Evolutionary conservation across 2,113 vertebrate genomes (phyloP).

Genomic region (Phylloscopus trochiloides): DNA sequence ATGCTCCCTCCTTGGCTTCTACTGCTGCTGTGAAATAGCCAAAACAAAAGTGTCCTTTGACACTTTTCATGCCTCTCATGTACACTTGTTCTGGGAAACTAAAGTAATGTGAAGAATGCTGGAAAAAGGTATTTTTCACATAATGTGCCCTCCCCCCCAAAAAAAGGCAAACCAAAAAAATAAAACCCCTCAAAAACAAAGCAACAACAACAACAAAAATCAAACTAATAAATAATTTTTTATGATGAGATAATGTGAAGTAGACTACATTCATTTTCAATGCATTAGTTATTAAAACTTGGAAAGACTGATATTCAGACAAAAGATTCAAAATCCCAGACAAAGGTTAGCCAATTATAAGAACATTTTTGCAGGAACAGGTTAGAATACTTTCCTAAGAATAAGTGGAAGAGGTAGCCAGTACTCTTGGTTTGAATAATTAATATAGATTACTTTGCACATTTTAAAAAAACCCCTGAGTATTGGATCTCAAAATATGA

Average conservation of each 20-base stretch:
- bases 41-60: neutral
- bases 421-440: neutral
- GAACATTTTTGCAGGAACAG: neutral
- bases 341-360: neutral
- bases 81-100: neutral
- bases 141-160: accelerated
- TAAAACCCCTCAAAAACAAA: neutral
- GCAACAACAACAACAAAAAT: neutral
- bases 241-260: neutral
- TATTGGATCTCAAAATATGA: neutral
- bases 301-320: neutral
- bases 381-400: neutral
- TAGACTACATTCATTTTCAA: neutral
- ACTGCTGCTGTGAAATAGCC: neutral
- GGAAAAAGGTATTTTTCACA: neutral
- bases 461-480: neutral
- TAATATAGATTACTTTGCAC: neutral
- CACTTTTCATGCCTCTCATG: neutral
- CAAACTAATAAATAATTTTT: neutral
- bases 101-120: neutral
- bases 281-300: neutral
- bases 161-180: neutral
- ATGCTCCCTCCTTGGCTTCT: neutral
- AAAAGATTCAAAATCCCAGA: neutral
- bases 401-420: neutral